A percentile compares a stretch with the other conserved stretches of the same genome.
Conservation (phyloP, 2,113 vertebrate genomes). For the Embiotoca jacksoni region DNA sequence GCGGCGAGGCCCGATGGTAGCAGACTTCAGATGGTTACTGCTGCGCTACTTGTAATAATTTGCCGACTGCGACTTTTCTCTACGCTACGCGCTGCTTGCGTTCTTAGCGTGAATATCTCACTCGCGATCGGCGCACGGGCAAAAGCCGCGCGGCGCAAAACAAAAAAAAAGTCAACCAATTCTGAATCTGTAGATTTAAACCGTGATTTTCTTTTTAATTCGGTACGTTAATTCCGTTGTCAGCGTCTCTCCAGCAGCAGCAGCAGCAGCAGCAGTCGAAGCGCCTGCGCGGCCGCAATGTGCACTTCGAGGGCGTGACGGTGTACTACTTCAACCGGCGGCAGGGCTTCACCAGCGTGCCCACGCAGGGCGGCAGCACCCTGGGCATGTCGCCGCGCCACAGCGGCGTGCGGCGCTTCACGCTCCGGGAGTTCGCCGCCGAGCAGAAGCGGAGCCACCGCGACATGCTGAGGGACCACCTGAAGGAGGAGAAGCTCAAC, state of each 20-base stretch:
- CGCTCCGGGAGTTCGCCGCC: slow-evolving; percentile 91
- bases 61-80: too few species aligned
- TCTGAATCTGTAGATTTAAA: too few species aligned
- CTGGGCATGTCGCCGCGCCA: slow-evolving; percentile 95
- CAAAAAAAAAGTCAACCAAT: too few species aligned
- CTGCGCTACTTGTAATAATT: too few species aligned
- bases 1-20: too few species aligned
- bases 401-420: slow-evolving; percentile 90
- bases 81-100: too few species aligned
- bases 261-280: slow-evolving; percentile 87
- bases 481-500: slow-evolving; percentile 93
- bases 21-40: too few species aligned
- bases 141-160: too few species aligned
- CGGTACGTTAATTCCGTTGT: too few species aligned
- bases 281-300: slow-evolving; percentile 89
- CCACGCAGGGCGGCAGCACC: slow-evolving; percentile 95
- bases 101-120: too few species aligned
- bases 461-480: slow-evolving; percentile 92
- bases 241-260: slow-evolving; percentile 87
- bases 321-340: slow-evolving; percentile 95
- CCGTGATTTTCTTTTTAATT: too few species aligned
- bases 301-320: slow-evolving; percentile 94
- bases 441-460: slow-evolving; percentile 92
- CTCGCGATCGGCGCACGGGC: too few species aligned
- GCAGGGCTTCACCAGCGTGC: slow-evolving; percentile 95